Evolutionary conservation across 2,888 invertebrate genomes (phyloP).

Genomic region (Epistrophe eligans): DNA sequence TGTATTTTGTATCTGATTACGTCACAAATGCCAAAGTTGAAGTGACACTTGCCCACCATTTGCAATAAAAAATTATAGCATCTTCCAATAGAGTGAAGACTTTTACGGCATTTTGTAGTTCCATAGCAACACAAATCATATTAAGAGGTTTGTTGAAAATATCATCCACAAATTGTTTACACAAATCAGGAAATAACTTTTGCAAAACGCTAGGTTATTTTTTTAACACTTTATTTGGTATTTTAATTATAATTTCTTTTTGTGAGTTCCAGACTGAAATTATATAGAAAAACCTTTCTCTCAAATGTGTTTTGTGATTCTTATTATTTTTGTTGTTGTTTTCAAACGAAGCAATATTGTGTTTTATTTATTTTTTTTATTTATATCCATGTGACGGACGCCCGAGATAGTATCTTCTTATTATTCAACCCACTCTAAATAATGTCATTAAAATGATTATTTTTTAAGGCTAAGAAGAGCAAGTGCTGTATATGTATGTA

Average conservation of each 20-base stretch:
- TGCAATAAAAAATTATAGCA: no score
- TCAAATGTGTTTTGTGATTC: background rate
- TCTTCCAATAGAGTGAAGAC: no score
- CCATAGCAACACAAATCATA: no score
- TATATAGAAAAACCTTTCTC: background rate
- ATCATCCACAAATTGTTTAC: no score
- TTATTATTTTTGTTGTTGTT: background rate
- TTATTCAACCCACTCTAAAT: conserved; percentile 42
- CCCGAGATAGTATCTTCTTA: conserved; percentile 26
- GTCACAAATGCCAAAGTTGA: no score
- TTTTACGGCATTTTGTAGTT: no score
- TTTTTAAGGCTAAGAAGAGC: conserved; percentile 11
- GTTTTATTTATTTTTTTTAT: background rate
- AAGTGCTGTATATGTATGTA: background rate
- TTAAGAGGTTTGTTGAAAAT: no score
- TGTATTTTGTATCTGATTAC: no score
- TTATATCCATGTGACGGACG: background rate
- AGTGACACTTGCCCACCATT: no score
- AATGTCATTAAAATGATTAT: conserved; percentile 49
- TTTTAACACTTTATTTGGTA: background rate
- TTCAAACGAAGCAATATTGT: conserved; percentile 8
- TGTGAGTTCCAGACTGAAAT: background rate
- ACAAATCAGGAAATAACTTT: background rate
- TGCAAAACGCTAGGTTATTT: background rate
- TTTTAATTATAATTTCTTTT: conserved; percentile 2